These are phyloP conservation scores for Phodopus roborovskii DNA, from an alignment of 2,113 vertebrate genomes.

Conservation along the genomic window DNA sequence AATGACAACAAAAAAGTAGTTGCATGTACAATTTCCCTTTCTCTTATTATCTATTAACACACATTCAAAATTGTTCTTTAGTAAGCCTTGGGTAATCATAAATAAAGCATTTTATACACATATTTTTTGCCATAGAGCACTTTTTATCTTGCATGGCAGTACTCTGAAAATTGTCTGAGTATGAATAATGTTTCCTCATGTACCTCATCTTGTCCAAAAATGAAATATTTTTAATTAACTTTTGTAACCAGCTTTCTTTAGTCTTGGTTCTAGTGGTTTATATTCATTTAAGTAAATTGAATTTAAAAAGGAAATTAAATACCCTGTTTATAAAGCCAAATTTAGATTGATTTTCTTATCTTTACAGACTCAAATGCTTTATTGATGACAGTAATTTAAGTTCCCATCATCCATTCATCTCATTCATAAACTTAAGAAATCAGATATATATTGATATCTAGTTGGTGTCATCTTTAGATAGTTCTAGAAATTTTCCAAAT, in stretches of 20 bases:
- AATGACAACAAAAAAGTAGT: not conserved
- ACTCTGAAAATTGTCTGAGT: slow-evolving; percentile 60
- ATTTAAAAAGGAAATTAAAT: slow-evolving; percentile 70
- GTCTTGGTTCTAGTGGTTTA: slow-evolving; percentile 67
- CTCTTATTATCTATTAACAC: slow-evolving; percentile 3
- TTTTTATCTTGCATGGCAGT: slow-evolving; percentile 55
- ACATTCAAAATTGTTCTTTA: slow-evolving; percentile 14
- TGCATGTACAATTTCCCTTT: not conserved
- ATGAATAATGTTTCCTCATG: slow-evolving; percentile 61
- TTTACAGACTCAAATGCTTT: not conserved
- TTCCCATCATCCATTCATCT: slow-evolving; percentile 49
- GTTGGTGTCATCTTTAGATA: not conserved
- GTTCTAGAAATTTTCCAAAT: not conserved
- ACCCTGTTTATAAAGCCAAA: slow-evolving; percentile 34
- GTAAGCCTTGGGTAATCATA: not conserved
- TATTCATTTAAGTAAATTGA: slow-evolving; percentile 73
- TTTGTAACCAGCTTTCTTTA: slow-evolving; percentile 65
- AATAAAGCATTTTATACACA: slow-evolving; percentile 23
- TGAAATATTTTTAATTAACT: slow-evolving; percentile 75
- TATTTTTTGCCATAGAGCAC: slow-evolving; percentile 33
- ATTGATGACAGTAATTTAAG: not conserved
- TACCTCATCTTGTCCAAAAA: slow-evolving; percentile 59
- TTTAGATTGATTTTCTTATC: slow-evolving; percentile 62
- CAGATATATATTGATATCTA: slow-evolving; percentile 4
- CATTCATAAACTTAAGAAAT: slow-evolving; percentile 26